Evolutionary conservation across 2,113 vertebrate species (phyloP), one percentile per base, ranked within the genome.

Genomic region (Nibea albiflora): DNA sequence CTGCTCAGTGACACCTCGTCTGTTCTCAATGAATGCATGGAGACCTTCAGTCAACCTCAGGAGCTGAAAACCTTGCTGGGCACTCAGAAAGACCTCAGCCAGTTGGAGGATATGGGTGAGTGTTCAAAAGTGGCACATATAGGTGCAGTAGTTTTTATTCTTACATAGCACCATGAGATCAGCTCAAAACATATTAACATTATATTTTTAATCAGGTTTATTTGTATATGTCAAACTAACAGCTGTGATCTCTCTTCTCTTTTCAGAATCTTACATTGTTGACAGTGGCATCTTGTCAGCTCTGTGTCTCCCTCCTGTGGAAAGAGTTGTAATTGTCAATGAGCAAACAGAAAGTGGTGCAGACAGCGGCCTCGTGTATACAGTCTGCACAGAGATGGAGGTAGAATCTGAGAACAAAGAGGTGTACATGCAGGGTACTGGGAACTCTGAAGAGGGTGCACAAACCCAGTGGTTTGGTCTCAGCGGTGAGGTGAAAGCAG

Each of bases 271-370:
- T 14, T 90, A 56, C 35, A 26, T 88, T 17, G 89, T 91, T 11
- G 92, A 94, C 61, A 94, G 88, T 11, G 88, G 89, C 47, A 94
- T 94, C 80, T 57, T 93, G 58, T 92, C 93, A 2, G 88, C 92
- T 3, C 65, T 93, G 9, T 94, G 92, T 78, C 92, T 94, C 39
- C 92, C 92, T 35, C 88, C 90, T 42, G 88, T 85, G 66, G 92
- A 93, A 72, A 81, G 92, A 85, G 92, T 90, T 0, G 85, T 90
- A 22, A 90, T 94, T 8, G 86, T 92, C 75, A 86, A 83, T 12
- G 89, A 92, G 4, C 91, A 90, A 72, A 64, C 88, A 0, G 90
- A 71, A 68, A 54, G 83, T 0, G 89, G 88, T 15, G 22, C 86
- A n/a, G 87, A 86, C 50, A 87, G 74, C 1, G 74, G 84, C 11